phyloP scores from a whole-genome alignment of 1,140 invertebrate genomes.

The Listronotus oregonensis region DNA sequence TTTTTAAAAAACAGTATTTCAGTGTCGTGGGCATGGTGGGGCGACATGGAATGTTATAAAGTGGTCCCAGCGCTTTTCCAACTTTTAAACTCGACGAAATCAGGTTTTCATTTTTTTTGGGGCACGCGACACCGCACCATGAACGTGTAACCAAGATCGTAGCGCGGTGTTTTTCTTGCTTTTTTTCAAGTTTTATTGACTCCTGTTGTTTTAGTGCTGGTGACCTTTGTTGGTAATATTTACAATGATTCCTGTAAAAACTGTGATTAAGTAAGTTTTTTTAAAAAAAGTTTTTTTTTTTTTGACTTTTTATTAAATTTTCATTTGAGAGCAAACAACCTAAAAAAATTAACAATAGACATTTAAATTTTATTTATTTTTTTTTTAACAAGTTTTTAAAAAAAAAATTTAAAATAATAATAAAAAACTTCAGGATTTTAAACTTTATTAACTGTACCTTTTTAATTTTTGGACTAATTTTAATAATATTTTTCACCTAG shows the following conservation, averaged over 20 bases:
- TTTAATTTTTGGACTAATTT: too few relatives aligned
- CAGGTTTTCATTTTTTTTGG: slow-evolving; percentile 26
- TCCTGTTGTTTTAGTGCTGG: slow-evolving; percentile 9
- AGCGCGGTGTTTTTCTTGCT: slow-evolving; percentile 22
- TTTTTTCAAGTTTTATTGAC: slow-evolving; percentile 8
- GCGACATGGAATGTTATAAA: slow-evolving; percentile 24
- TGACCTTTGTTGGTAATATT: slow-evolving; percentile 13
- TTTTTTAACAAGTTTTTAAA: too few relatives aligned
- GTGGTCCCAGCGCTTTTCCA: slow-evolving; percentile 21
- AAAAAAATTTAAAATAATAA: too few relatives aligned
- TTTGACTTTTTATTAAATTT: too few relatives aligned
- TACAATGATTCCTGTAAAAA: slow-evolving; percentile 46
- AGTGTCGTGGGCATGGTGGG: not conserved
- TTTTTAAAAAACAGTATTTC: not conserved
- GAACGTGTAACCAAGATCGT: slow-evolving; percentile 4
- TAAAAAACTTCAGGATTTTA: too few relatives aligned
- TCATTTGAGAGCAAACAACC: too few relatives aligned
- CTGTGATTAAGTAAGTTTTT: slow-evolving; percentile 48
- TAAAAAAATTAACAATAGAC: too few relatives aligned
- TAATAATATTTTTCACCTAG: too few relatives aligned
- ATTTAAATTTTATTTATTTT: too few relatives aligned
- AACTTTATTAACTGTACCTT: too few relatives aligned
- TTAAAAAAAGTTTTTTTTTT: too few relatives aligned
- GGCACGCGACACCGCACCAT: slow-evolving; percentile 24
- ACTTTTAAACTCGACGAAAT: slow-evolving; percentile 25